phyloP scores from a whole-genome alignment of 2,797 vertebrate species.

The Limnodromus scolopaceus region DNA sequence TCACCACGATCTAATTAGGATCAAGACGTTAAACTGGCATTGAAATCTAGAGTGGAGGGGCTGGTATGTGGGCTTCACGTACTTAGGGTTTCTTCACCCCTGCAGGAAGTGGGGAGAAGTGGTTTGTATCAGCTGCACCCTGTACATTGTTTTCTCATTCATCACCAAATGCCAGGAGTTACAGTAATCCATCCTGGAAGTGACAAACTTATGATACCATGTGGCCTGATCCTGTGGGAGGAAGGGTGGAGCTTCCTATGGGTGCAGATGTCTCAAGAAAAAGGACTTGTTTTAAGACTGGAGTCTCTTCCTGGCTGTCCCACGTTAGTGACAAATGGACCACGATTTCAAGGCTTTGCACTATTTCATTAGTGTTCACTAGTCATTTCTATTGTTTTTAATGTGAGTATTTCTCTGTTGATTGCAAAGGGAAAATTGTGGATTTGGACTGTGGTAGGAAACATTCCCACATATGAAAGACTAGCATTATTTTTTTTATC shows the following conservation, averaged over 20 bases:
- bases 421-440: not conserved
- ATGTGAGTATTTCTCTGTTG: not conserved
- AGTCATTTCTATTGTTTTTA: not conserved
- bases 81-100: not conserved
- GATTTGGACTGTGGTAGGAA: not conserved
- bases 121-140: not conserved
- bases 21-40: not conserved
- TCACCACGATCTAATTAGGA: not conserved
- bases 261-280: not conserved
- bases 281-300: not conserved
- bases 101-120: constrained; percentile 5
- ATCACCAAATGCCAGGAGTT: constrained; percentile 4
- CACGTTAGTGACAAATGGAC: not conserved
- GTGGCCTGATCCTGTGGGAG: constrained; percentile 27
- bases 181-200: constrained; percentile 56
- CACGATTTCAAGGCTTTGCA: not conserved
- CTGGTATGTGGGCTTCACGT: accelerated
- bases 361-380: not conserved
- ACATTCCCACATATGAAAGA: not conserved
- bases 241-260: constrained; percentile 50
- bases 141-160: constrained; percentile 3
- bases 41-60: not conserved
- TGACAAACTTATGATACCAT: constrained; percentile 15
- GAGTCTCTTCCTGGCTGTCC: not conserved
- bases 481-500: not conserved